A percentile compares a stretch with the other conserved stretches of the same genome.
Evolutionary conservation across 2,888 invertebrate species (phyloP).

Genomic region (Temnothorax rugatulus): DNA sequence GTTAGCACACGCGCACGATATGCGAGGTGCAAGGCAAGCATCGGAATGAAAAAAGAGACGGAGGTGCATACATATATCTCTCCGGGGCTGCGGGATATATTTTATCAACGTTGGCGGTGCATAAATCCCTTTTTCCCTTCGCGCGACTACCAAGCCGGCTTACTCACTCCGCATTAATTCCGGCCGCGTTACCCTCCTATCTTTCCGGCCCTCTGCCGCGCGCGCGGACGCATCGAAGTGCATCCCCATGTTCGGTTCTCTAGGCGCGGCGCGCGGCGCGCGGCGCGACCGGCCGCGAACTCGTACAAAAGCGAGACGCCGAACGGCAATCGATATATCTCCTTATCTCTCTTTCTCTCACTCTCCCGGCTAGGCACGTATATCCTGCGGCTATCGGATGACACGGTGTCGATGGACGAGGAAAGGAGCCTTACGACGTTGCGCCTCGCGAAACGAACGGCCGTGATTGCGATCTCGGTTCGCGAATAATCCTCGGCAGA

Average conservation of each 20-base stretch:
- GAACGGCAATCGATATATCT: conserved; percentile 70
- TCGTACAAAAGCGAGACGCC: conserved; percentile 60
- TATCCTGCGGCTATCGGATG: conserved; percentile 62
- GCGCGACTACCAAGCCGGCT: conserved; percentile 62
- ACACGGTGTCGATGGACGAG: conserved; percentile 60
- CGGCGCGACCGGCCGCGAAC: conserved; percentile 32
- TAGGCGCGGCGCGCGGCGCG: conserved; percentile 26
- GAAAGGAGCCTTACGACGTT: conserved; percentile 44
- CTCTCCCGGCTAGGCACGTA: conserved; percentile 42
- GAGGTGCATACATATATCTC: conserved; percentile 12
- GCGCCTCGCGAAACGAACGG: conserved; percentile 24
- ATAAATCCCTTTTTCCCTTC: conserved; percentile 58
- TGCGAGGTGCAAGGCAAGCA: conserved; percentile 23
- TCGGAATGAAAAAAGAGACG: conserved; percentile 14
- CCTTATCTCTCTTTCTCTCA: neutral
- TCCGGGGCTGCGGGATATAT: conserved; percentile 55
- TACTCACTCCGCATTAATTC: conserved; percentile 77
- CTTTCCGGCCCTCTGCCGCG: conserved; percentile 60
- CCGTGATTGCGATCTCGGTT: conserved; percentile 59
- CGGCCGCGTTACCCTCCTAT: conserved; percentile 68
- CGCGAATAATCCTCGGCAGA: conserved; percentile 61
- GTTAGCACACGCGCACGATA: conserved; percentile 23
- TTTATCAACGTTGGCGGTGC: conserved; percentile 63
- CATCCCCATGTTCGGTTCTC: conserved; percentile 66
- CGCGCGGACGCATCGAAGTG: conserved; percentile 55